Base-by-base conservation (phyloP, 2,113 vertebrate species). In the Labeo catla region DNA sequence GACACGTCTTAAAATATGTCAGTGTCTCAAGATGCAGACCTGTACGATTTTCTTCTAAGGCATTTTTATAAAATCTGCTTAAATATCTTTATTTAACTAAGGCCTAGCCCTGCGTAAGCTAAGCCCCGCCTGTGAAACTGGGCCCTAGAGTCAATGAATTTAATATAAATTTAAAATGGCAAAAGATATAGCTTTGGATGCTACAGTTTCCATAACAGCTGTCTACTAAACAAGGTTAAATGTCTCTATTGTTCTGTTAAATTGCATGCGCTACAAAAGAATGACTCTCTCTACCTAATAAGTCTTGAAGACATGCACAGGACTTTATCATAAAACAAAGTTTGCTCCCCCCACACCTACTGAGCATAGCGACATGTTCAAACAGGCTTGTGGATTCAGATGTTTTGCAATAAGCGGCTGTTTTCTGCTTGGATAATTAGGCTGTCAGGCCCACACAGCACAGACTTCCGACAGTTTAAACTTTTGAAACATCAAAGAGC, bases 361-460 rank as follows among this genome's bases (percentile, higher is more conserved):
- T 5, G 0, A 68, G 80, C 68, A 1, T 68, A 36, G 43, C 39
- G 83, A 65, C 89, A 1, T 84, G 92, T 49, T 72, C 49, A 61
- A 79, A 85, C 90, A 91, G 10, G 91, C 92, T 90, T 83, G 36
- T 61, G 16, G 86, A 88, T 86, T 89, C 78, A 43, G 74, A 84
- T 28, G 68, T 91, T 92, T 93, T 91, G 86, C 81, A 93, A 90
- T 83, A 78, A 0, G 7, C 90, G 39, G 73, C 87, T 10, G 70
- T 91, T 49, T 86, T 91, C 5, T 45, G 80, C 83, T 87, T 63
- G 78, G 84, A 89, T 91, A 86, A 73, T 90, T 88, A 87, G 86
- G 91, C 92, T 93, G 91, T 94, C 93, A 94, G n/a, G 85, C 50
- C 8, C 82, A 16, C 81, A 89, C 87, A 89, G 87, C 0, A 28